phyloP scores from a whole-genome alignment of 2,113 vertebrate species.

The Phainopepla nitens region DNA sequence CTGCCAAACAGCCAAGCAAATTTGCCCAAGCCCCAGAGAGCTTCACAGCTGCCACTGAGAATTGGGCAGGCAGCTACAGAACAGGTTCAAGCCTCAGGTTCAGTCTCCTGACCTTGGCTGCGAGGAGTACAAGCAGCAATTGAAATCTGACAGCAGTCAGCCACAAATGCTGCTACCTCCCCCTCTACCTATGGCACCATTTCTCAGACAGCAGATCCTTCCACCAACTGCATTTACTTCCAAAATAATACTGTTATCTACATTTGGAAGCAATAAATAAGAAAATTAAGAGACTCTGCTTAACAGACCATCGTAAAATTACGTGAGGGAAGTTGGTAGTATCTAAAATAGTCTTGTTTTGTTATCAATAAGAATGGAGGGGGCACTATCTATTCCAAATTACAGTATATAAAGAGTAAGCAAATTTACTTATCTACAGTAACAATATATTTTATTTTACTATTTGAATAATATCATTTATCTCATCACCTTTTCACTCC shows the following conservation, averaged over 20 bases:
- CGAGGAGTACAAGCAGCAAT: neutral
- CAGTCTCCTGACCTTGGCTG: neutral
- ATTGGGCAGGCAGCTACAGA: neutral
- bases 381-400: neutral
- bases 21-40: neutral
- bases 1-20: neutral
- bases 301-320: neutral
- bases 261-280: neutral
- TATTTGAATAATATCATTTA: neutral
- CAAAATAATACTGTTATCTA: neutral
- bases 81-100: neutral
- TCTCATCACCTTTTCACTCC: neutral
- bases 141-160: neutral
- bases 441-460: neutral
- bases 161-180: accelerated
- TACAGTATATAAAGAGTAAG: neutral
- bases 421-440: neutral
- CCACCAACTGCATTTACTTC: neutral
- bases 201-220: neutral
- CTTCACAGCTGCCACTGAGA: neutral
- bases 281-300: neutral
- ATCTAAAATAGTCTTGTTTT: neutral
- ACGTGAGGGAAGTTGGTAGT: neutral
- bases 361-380: neutral
- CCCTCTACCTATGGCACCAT: neutral